These are phyloP conservation scores for Pandemis cinnamomeana DNA, from an alignment of 2,888 invertebrate genomes.

Conservation along the genomic window DNA sequence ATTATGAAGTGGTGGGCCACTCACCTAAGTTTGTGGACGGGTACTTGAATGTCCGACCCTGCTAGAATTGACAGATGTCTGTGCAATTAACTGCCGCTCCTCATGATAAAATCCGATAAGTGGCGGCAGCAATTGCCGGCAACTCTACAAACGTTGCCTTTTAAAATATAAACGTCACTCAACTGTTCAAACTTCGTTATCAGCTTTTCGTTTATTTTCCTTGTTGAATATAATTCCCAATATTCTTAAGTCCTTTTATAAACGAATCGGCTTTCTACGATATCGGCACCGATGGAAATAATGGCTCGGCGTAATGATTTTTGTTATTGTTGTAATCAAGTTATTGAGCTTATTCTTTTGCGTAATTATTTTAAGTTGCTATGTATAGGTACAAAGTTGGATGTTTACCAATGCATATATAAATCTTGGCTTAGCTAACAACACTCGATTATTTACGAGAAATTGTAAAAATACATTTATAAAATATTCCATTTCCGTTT, in stretches of 20 bases:
- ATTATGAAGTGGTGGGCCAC: background rate
- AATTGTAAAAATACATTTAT: no score
- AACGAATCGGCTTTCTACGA: slow-evolving; percentile 34
- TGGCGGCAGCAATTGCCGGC: slow-evolving; percentile 40
- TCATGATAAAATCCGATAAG: slow-evolving; percentile 54
- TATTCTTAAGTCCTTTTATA: slow-evolving; percentile 40
- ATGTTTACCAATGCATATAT: slow-evolving; percentile 2
- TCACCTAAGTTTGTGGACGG: slow-evolving; percentile 22
- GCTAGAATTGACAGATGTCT: slow-evolving; percentile 55
- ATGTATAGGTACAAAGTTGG: background rate
- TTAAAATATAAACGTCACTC: slow-evolving; percentile 49
- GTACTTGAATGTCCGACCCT: slow-evolving; percentile 22
- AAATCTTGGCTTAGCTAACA: background rate
- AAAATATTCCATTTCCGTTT: background rate
- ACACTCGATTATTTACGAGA: background rate
- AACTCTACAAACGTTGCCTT: slow-evolving; percentile 44
- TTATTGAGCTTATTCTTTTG: slow-evolving; percentile 24
- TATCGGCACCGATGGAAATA: slow-evolving; percentile 39
- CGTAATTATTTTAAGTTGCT: slow-evolving; percentile 13
- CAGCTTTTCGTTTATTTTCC: slow-evolving; percentile 42
- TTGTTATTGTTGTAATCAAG: slow-evolving; percentile 35
- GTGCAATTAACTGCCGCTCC: slow-evolving; percentile 55
- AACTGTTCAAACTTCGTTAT: slow-evolving; percentile 44
- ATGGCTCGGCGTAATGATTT: slow-evolving; percentile 29
- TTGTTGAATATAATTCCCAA: slow-evolving; percentile 40